Base-by-base conservation (phyloP, 1,140 invertebrate species). In the Drosophila melanogaster region DNA sequence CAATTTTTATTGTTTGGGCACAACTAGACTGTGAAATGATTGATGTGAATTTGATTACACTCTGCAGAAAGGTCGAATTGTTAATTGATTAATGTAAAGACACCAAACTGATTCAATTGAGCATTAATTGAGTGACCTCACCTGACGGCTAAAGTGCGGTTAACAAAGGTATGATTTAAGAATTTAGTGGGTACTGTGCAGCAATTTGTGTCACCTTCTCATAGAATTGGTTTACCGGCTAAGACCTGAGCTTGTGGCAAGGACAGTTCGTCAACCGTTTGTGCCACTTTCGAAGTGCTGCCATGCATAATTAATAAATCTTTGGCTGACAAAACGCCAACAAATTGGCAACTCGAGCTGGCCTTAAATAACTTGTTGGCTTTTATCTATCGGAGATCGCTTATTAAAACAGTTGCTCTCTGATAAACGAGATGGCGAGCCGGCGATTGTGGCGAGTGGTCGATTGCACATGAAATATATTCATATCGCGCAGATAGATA, bases 281-380 rank as follows among this genome's bases (percentile, higher is more conserved):
- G 71, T 77, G 67, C 61, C 53, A 83, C 60, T 79, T 83, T 77
- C 14, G 15, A 51, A 54, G 41, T 72, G 24, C 53, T 65, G 30
- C 37, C 57, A 37, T 84, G 77, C 66, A 89, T 87, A 89, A 89
- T 89, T 89, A 89, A 84, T 84, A 89, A 67, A 79, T 61, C 58
- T 74, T 70, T 7, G 53, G 56, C 79, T 76, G 83, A 87, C 83
- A 86, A 86, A 86, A 79, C 70, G 75, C 60, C 79, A 89, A 90
- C 84, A 89, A 89, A 89, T 89, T 89, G 84, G 50, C 75, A 73
- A 73, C 30, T 43, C 19, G 8, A 43, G 37, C 43, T 47, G 70
- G 55, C 71, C 66, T 83, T 84, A 89, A 87, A 67, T 84, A 87
- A 87, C 84, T 87, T 78, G 84, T 87, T 87, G 86, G 76, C 64